Evolutionary conservation across 2,113 vertebrate species (phyloP).

Genomic region (Verasper variegatus): DNA sequence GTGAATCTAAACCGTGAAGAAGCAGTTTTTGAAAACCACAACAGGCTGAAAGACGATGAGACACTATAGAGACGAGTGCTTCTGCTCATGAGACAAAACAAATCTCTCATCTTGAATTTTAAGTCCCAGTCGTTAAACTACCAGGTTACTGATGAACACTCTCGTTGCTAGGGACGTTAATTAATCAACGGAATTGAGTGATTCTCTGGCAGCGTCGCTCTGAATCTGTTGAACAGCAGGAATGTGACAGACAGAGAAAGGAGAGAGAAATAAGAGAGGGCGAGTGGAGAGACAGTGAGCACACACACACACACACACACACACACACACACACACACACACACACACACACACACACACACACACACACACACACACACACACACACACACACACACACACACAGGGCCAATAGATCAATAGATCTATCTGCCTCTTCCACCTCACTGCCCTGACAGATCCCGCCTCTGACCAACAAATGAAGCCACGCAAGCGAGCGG

Average conservation of each 20-base stretch:
- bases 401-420: not conserved
- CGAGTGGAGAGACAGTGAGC: slow-evolving; percentile 33
- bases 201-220: not conserved
- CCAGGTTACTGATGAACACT: not conserved
- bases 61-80: too few relatives aligned
- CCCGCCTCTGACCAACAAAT: slow-evolving; percentile 23
- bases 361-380: too few relatives aligned
- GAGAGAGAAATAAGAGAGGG: slow-evolving; percentile 28
- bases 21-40: too few relatives aligned
- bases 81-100: too few relatives aligned
- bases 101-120: too few relatives aligned
- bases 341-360: not conserved
- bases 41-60: too few relatives aligned
- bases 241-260: slow-evolving; percentile 64
- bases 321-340: slow-evolving; percentile 5
- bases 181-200: not conserved
- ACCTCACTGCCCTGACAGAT: slow-evolving; percentile 41
- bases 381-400: too few relatives aligned
- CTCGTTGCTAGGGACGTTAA: not conserved
- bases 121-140: too few relatives aligned
- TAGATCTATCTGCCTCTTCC: slow-evolving; percentile 24
- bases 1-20: too few relatives aligned
- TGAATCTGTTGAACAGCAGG: slow-evolving; percentile 48
- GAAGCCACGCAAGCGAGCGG: slow-evolving; percentile 11
- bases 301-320: slow-evolving; percentile 1